Base-by-base conservation (phyloP, 2,888 invertebrate genomes). In the Clitarchus hookeri region DNA sequence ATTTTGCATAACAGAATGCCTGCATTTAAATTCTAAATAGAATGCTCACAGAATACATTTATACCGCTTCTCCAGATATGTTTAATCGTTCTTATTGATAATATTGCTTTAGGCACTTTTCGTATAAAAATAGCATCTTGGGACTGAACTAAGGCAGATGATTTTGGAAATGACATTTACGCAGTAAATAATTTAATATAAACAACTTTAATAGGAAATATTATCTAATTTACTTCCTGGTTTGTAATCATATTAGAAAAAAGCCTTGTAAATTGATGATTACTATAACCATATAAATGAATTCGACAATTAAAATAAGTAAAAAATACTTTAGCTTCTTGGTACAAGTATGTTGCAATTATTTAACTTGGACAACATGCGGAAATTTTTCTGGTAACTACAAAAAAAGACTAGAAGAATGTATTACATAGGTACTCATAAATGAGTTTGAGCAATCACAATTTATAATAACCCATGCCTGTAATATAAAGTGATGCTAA, bases 31-130 rank as follows among this genome's bases (percentile, higher is more conserved):
- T 65, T 65, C 65, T 65, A 65, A 65, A 65, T 19, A 65, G 65
- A 19, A 65, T 65, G n/a, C 65, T 65, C n/a, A 65, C 65, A 65
- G 11, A n/a, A 65, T 23, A 65, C 65, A 65, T 19, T n/a, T 65
- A 6, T 65, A 65, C 65, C 65, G 8, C 8, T 65, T 65, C 65
- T 65, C 65, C 82, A 82, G 82, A 82, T 82, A 82, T 82, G 82
- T 82, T 82, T 82, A 82, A 36, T 82, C n/a, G 27, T 82, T 82
- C 25, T 82, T 82, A 36, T 82, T 44, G 44, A 44, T 84, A 16
- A 78, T 84, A 84, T 84, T 84, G 79, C 44, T 84, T 78, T 36
- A 84, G 84, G 84, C 84, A 84, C 84, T 84, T 84, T 44, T 26
- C n/a, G 25, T 26, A 79, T 44, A 78, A 78, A 78, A 84, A 82